phyloP scores from a whole-genome alignment of 2,888 invertebrate genomes.

The Drosophila meridiana region DNA sequence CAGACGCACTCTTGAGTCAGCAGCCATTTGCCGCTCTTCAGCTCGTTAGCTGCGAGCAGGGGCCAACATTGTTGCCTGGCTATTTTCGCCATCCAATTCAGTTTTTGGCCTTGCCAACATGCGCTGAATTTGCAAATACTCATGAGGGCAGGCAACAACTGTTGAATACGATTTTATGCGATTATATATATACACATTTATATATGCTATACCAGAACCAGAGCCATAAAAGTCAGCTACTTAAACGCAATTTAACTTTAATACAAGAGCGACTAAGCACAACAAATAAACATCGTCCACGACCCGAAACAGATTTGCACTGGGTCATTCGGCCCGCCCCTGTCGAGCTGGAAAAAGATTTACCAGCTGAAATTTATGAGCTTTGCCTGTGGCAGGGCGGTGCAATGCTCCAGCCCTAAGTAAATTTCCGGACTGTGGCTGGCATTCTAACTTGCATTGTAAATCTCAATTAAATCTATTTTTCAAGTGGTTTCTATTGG shows the following conservation, averaged over 20 bases:
- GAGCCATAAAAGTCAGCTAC: slow-evolving; percentile 72
- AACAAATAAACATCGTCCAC: slow-evolving; percentile 57
- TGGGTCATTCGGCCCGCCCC: slow-evolving; percentile 4
- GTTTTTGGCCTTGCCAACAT: slow-evolving; percentile 43
- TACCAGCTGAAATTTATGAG: slow-evolving; percentile 72
- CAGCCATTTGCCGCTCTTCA: slow-evolving; percentile 35
- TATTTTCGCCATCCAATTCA: slow-evolving; percentile 65
- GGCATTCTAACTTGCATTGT: slow-evolving; percentile 63
- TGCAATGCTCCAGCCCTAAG: slow-evolving; percentile 33
- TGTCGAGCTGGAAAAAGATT: slow-evolving; percentile 61
- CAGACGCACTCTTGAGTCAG: slow-evolving; percentile 23
- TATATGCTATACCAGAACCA: slow-evolving; percentile 29
- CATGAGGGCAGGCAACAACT: slow-evolving; percentile 53
- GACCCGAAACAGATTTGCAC: slow-evolving; percentile 54
- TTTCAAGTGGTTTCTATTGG: slow-evolving; percentile 31
- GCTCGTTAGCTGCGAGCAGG: slow-evolving; percentile 64
- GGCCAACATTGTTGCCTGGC: slow-evolving; percentile 52
- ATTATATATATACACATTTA: slow-evolving; percentile 10
- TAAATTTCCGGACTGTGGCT: slow-evolving; percentile 54
- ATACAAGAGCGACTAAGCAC: slow-evolving; percentile 31
- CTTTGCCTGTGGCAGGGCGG: slow-evolving; percentile 31
- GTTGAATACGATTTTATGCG: slow-evolving; percentile 59
- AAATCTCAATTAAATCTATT: slow-evolving; percentile 72
- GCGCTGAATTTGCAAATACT: slow-evolving; percentile 57
- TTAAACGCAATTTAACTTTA: slow-evolving; percentile 76